These are phyloP conservation scores for Pegoplata infirma DNA, from an alignment of 2,888 invertebrate genomes.

Conservation along the genomic window DNA sequence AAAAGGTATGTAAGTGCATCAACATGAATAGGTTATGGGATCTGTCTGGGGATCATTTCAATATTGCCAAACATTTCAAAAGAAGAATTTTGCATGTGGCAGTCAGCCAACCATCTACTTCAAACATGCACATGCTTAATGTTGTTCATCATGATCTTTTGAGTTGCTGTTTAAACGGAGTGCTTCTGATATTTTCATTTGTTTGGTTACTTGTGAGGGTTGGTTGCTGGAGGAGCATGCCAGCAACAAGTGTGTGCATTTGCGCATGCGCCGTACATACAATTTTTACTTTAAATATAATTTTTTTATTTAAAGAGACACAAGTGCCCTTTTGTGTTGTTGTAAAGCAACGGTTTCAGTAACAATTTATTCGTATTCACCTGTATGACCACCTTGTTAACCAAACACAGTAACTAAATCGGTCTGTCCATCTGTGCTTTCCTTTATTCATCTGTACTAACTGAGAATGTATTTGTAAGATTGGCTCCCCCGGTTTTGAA, in stretches of 20 bases:
- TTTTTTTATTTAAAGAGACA: slow-evolving; percentile 10
- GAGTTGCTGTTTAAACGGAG: no score
- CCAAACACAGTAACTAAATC: no score
- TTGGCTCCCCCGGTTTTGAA: background rate
- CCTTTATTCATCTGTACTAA: slow-evolving; percentile 2
- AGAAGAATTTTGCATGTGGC: slow-evolving; percentile 41
- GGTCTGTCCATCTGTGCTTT: slow-evolving; percentile 12
- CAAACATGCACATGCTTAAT: slow-evolving; percentile 59
- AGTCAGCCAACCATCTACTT: slow-evolving; percentile 26
- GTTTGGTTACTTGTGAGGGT: background rate
- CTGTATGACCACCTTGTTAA: slow-evolving; percentile 60
- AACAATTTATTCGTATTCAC: slow-evolving; percentile 55
- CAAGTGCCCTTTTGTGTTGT: slow-evolving; percentile 42
- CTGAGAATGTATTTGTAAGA: background rate
- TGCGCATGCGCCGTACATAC: slow-evolving; percentile 53
- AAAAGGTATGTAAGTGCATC: slow-evolving; percentile 27
- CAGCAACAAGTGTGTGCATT: slow-evolving; percentile 32
- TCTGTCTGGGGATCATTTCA: slow-evolving; percentile 50
- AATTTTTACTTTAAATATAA: slow-evolving; percentile 46
- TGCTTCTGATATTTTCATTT: slow-evolving; percentile 2
- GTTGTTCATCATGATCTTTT: slow-evolving; percentile 60
- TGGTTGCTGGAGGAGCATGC: no score
- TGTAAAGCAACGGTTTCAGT: slow-evolving; percentile 58
- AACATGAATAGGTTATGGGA: slow-evolving; percentile 24
- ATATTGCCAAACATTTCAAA: slow-evolving; percentile 2